Conservation (phyloP, 2,888 invertebrate genomes). For the Lumbricus terrestris region DNA sequence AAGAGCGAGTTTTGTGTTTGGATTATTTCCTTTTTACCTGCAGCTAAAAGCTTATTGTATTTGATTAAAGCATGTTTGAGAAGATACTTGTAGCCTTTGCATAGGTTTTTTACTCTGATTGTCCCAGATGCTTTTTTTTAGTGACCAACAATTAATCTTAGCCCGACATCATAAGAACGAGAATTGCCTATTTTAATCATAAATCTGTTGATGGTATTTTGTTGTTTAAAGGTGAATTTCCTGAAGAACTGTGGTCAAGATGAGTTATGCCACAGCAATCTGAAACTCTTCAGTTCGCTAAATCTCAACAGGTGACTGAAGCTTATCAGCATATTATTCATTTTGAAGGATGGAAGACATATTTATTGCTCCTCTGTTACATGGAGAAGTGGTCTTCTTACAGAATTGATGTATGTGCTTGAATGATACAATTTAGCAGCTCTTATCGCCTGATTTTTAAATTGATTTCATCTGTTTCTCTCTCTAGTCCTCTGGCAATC, state of each 20-base stretch:
- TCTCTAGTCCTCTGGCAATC: too few species aligned
- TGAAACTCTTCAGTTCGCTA: constrained; percentile 9
- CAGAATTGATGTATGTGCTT: neutral
- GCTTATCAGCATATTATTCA: neutral
- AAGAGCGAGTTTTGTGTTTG: neutral
- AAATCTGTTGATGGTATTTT: neutral
- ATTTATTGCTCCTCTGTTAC: neutral
- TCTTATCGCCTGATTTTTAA: too few species aligned
- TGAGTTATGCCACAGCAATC: constrained; percentile 35
- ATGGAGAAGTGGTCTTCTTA: neutral
- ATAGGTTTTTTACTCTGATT: too few species aligned
- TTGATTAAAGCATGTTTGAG: neutral
- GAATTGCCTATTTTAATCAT: neutral
- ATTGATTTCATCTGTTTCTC: too few species aligned
- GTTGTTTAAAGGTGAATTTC: constrained; percentile 28
- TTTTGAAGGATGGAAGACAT: neutral
- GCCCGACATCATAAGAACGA: too few species aligned
- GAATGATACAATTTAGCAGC: too few species aligned
- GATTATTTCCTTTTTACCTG: neutral
- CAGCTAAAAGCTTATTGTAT: neutral
- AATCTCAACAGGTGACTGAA: neutral
- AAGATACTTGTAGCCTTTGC: neutral
- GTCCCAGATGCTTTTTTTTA: neutral
- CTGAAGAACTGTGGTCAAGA: constrained; percentile 45
- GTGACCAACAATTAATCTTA: too few species aligned